Evolutionary conservation across 2,797 vertebrate genomes (phyloP).

Genomic region (Phyllotis vaccarum): DNA sequence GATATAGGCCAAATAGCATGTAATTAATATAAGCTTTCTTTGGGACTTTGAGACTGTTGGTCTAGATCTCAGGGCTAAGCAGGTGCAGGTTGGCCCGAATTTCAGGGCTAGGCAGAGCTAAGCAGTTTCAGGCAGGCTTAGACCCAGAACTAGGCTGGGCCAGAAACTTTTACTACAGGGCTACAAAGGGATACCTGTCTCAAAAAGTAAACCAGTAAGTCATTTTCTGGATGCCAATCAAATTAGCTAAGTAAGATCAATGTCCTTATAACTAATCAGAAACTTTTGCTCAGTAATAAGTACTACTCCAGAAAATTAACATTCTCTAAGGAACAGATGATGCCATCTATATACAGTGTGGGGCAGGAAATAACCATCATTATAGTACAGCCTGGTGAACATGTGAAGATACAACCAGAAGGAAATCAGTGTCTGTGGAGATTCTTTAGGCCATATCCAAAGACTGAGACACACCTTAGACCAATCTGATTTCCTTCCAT

Average conservation of each 20-base stretch:
- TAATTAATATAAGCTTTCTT: too few relatives aligned
- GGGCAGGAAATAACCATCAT: neutral
- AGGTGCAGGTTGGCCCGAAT: too few relatives aligned
- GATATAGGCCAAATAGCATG: too few relatives aligned
- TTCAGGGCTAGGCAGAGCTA: too few relatives aligned
- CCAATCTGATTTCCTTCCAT: neutral
- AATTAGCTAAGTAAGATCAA: neutral
- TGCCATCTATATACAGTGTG: neutral
- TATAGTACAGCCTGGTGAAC: neutral
- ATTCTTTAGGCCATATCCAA: constrained; percentile 8
- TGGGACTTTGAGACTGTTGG: too few relatives aligned
- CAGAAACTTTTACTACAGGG: neutral
- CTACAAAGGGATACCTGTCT: neutral
- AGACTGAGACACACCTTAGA: neutral
- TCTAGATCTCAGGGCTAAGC: too few relatives aligned
- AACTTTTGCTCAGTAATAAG: neutral
- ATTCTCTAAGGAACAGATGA: constrained; percentile 33
- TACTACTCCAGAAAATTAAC: constrained; percentile 12
- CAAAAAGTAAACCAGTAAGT: neutral
- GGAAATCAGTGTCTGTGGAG: neutral
- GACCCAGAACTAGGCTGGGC: too few relatives aligned
- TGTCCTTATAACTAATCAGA: constrained; percentile 5
- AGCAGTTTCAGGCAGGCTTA: too few relatives aligned
- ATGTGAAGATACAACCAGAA: neutral
- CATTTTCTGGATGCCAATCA: constrained; percentile 44